Base-by-base conservation (phyloP, 2,113 vertebrate genomes). In the Pseudorhombus dupliciocellatus region DNA sequence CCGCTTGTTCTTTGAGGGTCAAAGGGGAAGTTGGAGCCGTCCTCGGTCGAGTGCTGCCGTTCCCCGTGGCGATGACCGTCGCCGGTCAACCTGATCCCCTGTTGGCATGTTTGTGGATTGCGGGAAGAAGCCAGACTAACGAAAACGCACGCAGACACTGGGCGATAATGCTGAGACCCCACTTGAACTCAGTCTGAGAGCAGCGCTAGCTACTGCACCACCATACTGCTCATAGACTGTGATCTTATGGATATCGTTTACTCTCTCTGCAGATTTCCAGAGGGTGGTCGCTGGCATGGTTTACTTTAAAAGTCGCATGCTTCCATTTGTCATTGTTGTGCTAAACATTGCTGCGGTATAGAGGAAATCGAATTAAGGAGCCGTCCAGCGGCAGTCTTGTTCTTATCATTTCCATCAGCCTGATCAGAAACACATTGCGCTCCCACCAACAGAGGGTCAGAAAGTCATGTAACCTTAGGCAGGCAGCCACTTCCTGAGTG, bases 241-340 rank as follows among this genome's bases (percentile, higher is more conserved):
- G 44, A 25, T n/a, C 66, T 70, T 34, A 15, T 51, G 57, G 63
- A 44, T 61, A 70, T 86, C 52, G 30, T 66, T 74, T 69, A 48
- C 60, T 42, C 31, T 56, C 50, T 31, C 60, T 70, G 51, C 64
- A 58, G 79, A 80, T 61, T 80, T 60, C 70, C 44, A 75, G 79
- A 60, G 69, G 84, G 77, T 84, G 84, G 80, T 79, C 73, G 11
- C 40, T 61, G 73, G 62, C 78, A 57, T 60, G 54, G 73, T 81
- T 86, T 84, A 87, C 79, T 70, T 77, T 76, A 72, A 58, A 68
- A 79, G 65, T 60, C 67, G 66, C 61, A 71, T 48, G 62, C 81
- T 80, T 83, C 72, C 75, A 87, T 87, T 81, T 84, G 86, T 89
- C 85, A 87, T 86, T 90, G 89, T 91, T 90, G 84, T 91, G 88